Base-by-base conservation (phyloP, 2,888 invertebrate genomes). In the Plebejus melissa region DNA sequence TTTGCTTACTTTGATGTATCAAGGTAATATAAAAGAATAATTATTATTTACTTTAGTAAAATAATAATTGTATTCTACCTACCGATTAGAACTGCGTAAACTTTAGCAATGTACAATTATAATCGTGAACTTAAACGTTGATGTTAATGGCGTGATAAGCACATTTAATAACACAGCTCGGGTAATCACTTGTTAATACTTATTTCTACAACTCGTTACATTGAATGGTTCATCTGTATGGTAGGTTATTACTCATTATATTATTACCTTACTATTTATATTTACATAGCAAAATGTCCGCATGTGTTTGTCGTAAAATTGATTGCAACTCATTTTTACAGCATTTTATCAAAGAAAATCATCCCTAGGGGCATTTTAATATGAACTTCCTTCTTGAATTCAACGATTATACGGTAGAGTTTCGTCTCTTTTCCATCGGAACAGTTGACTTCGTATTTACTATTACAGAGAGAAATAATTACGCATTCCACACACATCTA, bases 401-500 rank as follows among this genome's bases (percentile, higher is more conserved):
- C 46, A 46, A 46, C 46, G 46, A 46, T 46, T 46, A 11, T 11
- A 46, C 46, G 9, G 2, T 46, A 9, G 9, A 46, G 46, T 46
- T 46, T 9, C 2, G 9, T 46, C 46, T 46, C 46, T 32, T 65
- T 36, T 36, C 65, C 13, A 65, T 36, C 32, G 11, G 4, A 65
- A 36, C 60, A 65, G 32, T 32, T 4, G 1, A 28, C 32, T 32
- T 13, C 13, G 13, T 4, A 28, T 28, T 65, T 65, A 36, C 32
- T 65, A 36, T 11, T 65, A 13, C 65, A 36, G 32, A 16, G 32
- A 65, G 9, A n/a, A 58, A 74, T 69, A 77, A 74, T 69, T 32
- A 74, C 46, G 16, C 46, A 46, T 69, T 75, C 72, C 69, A 72
- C 72, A 38, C 69, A 28, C 74, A 77, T 74, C 75, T 75, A 75